Evolutionary conservation across 2,113 vertebrate genomes (phyloP).

Genomic region (Megatriorchis doriae): DNA sequence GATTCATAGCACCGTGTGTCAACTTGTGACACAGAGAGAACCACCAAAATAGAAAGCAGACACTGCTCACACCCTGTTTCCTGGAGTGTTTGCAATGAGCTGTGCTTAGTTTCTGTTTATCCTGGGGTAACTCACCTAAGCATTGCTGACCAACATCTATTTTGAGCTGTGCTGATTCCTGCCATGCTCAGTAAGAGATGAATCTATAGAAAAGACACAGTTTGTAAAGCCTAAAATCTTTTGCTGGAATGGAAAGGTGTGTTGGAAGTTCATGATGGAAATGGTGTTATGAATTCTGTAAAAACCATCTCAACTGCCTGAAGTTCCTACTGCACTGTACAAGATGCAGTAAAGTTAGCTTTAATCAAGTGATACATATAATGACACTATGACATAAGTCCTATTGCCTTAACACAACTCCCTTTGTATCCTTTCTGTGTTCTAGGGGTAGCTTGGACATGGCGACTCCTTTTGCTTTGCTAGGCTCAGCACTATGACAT

Average conservation of each 20-base stretch:
- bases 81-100: not conserved
- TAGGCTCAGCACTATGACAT: not conserved
- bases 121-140: not conserved
- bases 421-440: not conserved
- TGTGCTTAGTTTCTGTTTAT: not conserved
- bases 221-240: not conserved
- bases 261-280: not conserved
- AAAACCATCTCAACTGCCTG: not conserved
- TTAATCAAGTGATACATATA: not conserved
- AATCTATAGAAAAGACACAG: not conserved
- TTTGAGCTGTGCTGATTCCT: not conserved
- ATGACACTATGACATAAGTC: not conserved
- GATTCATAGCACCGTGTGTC: not conserved
- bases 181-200: not conserved
- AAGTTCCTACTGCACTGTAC: not conserved
- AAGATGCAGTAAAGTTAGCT: not conserved
- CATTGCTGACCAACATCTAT: not conserved
- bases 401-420: not conserved
- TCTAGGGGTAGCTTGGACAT: not conserved
- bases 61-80: not conserved
- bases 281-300: not conserved
- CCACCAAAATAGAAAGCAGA: not conserved
- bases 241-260: not conserved
- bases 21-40: not conserved
- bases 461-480: not conserved